These are phyloP conservation scores for Halichoeres trimaculatus DNA, from an alignment of 2,113 vertebrate species.

Conservation along the genomic window DNA sequence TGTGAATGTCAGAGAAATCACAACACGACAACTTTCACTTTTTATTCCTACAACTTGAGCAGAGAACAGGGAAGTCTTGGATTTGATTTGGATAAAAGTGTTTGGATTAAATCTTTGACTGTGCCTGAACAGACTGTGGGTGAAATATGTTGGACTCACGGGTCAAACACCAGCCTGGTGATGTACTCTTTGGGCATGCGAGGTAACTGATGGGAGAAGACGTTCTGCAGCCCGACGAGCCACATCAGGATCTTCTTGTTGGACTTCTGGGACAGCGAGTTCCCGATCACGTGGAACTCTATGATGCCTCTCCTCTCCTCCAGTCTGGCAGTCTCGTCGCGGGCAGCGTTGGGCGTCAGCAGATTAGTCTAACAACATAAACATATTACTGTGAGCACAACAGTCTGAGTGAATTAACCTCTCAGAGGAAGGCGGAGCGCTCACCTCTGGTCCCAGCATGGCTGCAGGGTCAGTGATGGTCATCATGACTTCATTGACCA, in stretches of 20 bases:
- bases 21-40: not conserved
- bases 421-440: not conserved
- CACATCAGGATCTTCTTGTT: slow-evolving; percentile 99
- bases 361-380: slow-evolving; percentile 88
- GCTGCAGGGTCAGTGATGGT: slow-evolving; percentile 97
- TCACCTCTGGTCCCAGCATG: slow-evolving; percentile 96
- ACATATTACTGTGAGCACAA: not conserved
- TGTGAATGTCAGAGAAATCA: slow-evolving; percentile 52
- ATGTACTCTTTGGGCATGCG: slow-evolving; percentile 99
- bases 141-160: slow-evolving; percentile 81
- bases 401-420: not conserved
- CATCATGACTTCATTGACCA: slow-evolving; percentile 99
- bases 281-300: slow-evolving; percentile 98
- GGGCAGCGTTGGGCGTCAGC: slow-evolving; percentile 94
- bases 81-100: too few relatives aligned
- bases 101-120: too few relatives aligned
- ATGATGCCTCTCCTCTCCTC: slow-evolving; percentile 97
- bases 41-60: too few relatives aligned
- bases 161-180: slow-evolving; percentile 97
- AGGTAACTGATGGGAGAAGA: slow-evolving; percentile 98
- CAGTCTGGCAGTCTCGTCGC: slow-evolving; percentile 95
- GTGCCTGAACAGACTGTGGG: too few relatives aligned
- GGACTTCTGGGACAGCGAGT: slow-evolving; percentile 96
- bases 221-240: slow-evolving; percentile 97
- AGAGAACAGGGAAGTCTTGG: too few relatives aligned